Percentiles rank a stretch among this genome's conserved stretches.
phyloP scores from a whole-genome alignment of 1,140 invertebrate genomes.

The Anadara kagoshimensis region DNA sequence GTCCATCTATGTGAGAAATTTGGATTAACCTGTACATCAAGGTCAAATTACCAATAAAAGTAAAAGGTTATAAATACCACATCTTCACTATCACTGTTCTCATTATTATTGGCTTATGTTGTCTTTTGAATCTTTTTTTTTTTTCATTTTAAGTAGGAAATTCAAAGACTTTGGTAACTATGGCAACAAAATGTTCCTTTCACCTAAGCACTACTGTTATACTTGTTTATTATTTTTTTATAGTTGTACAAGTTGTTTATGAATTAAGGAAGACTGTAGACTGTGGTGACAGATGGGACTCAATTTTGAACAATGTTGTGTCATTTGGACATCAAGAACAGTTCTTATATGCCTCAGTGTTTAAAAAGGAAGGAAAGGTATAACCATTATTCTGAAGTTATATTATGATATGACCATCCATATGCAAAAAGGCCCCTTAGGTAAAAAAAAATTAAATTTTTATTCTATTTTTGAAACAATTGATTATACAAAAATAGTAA shows the following conservation, averaged over 20 bases:
- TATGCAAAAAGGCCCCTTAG: too few species aligned
- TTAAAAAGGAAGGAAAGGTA: constrained; percentile 27
- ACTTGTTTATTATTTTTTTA: constrained; percentile 17
- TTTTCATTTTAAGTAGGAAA: too few species aligned
- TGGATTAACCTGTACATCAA: too few species aligned
- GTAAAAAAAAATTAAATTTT: background rate
- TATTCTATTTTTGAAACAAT: background rate
- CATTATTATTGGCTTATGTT: too few species aligned
- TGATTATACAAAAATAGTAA: background rate
- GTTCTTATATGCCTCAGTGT: constrained; percentile 66
- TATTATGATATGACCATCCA: background rate
- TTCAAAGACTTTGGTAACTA: too few species aligned
- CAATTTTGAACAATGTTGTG: constrained; percentile 46
- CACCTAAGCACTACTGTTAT: too few species aligned
- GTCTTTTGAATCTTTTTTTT: too few species aligned
- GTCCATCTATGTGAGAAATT: background rate
- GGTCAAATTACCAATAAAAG: too few species aligned
- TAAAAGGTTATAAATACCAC: too few species aligned
- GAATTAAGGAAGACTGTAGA: constrained; percentile 44
- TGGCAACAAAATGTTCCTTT: too few species aligned
- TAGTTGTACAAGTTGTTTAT: constrained; percentile 24
- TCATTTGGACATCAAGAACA: constrained; percentile 63
- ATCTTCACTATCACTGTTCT: too few species aligned
- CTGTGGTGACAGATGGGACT: constrained; percentile 40
- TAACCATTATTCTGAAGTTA: constrained; percentile 21